Percentiles rank a stretch among this genome's conserved stretches.
Conservation (phyloP, 2,113 vertebrate species). For the Rutilus rutilus region DNA sequence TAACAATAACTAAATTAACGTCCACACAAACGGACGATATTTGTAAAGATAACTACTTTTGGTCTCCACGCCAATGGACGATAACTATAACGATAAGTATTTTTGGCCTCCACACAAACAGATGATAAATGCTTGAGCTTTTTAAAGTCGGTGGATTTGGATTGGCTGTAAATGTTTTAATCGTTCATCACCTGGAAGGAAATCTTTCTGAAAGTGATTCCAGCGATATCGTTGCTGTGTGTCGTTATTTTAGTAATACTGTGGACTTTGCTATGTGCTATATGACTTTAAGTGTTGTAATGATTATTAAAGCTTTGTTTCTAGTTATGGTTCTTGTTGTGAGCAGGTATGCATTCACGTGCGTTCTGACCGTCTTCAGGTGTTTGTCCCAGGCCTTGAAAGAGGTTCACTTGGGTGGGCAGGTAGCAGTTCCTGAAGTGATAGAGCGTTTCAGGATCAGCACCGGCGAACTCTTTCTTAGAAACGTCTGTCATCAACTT, state of each 20-base stretch:
- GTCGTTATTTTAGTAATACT: background rate
- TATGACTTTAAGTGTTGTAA: background rate
- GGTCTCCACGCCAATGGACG: too few species aligned
- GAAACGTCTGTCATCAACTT: constrained; percentile 78
- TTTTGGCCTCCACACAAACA: background rate
- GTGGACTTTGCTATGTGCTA: background rate
- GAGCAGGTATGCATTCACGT: background rate
- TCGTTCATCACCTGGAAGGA: background rate
- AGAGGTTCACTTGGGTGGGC: constrained; percentile 74
- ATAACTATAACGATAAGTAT: too few species aligned
- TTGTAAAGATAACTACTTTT: too few species aligned
- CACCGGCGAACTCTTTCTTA: constrained; percentile 69
- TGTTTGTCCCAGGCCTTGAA: constrained; percentile 76
- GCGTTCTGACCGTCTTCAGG: constrained; percentile 75
- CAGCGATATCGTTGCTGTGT: background rate
- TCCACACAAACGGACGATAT: too few species aligned
- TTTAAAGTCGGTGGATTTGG: background rate
- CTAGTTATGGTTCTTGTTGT: background rate
- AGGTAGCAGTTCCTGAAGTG: constrained; percentile 80
- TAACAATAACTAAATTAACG: too few species aligned
- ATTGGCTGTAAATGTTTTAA: background rate
- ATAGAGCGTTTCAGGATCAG: constrained; percentile 69
- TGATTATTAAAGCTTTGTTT: background rate
- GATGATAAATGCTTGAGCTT: background rate
- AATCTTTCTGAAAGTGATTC: background rate